Percentiles rank a stretch among this genome's conserved stretches.
These are phyloP conservation scores for Cyphomyrmex costatus DNA, from an alignment of 1,140 invertebrate species.

Conservation along the genomic window DNA sequence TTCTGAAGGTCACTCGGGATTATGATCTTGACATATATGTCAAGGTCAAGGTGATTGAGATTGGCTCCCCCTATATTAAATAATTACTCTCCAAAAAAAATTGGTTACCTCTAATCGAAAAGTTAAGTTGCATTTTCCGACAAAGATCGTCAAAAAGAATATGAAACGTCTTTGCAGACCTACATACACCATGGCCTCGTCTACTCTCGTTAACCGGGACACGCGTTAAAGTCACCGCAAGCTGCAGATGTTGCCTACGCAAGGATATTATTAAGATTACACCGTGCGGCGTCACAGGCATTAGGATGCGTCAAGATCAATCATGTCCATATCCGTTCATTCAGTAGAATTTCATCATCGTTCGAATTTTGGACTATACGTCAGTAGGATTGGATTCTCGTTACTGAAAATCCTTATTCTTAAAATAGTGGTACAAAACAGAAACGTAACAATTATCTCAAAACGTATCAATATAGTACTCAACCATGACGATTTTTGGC, in stretches of 20 bases:
- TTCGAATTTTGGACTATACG: not conserved
- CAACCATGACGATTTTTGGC: too few species aligned
- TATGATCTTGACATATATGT: too few species aligned
- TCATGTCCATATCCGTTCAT: not conserved
- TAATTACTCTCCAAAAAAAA: too few species aligned
- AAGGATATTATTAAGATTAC: constrained; percentile 37
- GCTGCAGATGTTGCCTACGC: not conserved
- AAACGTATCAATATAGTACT: not conserved
- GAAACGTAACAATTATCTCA: not conserved
- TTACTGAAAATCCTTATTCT: not conserved
- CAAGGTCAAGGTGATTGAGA: too few species aligned
- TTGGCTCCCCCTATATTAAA: too few species aligned
- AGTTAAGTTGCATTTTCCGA: not conserved
- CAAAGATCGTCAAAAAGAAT: not conserved
- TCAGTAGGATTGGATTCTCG: not conserved
- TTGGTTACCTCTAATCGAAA: not conserved
- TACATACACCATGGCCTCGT: constrained; percentile 43
- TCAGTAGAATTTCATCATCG: not conserved
- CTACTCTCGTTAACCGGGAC: constrained; percentile 39
- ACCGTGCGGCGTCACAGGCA: not conserved
- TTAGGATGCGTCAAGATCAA: not conserved
- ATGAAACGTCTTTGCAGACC: not conserved
- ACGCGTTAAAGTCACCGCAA: constrained; percentile 52
- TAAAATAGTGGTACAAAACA: not conserved
- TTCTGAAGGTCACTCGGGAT: too few species aligned